phyloP scores from a whole-genome alignment of 2,888 invertebrate species.

The Clusia tigrina region DNA sequence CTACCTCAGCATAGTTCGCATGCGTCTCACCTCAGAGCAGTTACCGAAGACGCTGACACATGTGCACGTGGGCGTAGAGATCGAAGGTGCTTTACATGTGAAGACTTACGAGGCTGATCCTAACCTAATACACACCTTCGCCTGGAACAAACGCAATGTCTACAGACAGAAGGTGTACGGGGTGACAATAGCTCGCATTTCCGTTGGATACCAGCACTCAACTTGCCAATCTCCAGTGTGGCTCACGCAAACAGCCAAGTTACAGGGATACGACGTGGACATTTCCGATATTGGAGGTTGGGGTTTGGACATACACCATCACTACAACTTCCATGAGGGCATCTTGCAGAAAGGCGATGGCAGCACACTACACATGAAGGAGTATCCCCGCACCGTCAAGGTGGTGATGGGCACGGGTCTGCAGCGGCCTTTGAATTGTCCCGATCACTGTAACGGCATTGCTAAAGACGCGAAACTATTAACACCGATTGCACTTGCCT shows the following conservation, averaged over 20 bases:
- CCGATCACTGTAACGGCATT: slow-evolving; percentile 84
- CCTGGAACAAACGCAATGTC: slow-evolving; percentile 98
- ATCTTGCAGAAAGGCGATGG: slow-evolving; percentile 98
- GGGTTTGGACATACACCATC: slow-evolving; percentile 98
- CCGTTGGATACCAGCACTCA: slow-evolving; percentile 93
- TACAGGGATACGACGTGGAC: slow-evolving; percentile 95
- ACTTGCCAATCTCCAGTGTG: slow-evolving; percentile 88
- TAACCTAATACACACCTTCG: slow-evolving; percentile 92
- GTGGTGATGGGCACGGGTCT: slow-evolving; percentile 93
- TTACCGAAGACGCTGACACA: slow-evolving; percentile 84
- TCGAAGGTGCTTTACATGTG: slow-evolving; percentile 91
- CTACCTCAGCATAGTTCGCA: slow-evolving; percentile 90
- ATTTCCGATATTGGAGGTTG: slow-evolving; percentile 97
- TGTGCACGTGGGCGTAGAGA: slow-evolving; percentile 91
- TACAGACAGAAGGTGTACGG: slow-evolving; percentile 97
- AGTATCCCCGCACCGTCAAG: slow-evolving; percentile 88
- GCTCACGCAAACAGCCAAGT: slow-evolving; percentile 92
- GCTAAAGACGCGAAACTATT: slow-evolving; percentile 87
- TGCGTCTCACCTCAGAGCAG: slow-evolving; percentile 82
- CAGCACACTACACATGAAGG: slow-evolving; percentile 90
- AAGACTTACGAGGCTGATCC: slow-evolving; percentile 96
- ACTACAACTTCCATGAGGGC: slow-evolving; percentile 98
- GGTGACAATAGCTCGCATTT: slow-evolving; percentile 85
- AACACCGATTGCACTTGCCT: slow-evolving; percentile 92
- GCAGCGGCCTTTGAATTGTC: slow-evolving; percentile 84